Conservation (phyloP, 53 echinoderm and acorn worm species). For the Henricia sp. region DNA sequence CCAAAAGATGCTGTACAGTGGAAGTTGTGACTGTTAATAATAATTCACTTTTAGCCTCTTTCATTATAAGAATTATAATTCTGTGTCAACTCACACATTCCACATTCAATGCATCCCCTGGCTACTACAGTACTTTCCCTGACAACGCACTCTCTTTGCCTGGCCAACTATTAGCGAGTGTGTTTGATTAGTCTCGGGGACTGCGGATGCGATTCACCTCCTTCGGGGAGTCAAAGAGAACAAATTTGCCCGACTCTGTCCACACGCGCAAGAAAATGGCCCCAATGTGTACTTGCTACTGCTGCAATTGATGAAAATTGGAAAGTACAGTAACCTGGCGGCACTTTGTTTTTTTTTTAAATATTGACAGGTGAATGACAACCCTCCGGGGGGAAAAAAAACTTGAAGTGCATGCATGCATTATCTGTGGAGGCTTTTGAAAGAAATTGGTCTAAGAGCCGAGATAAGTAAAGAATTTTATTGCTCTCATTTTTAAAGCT, state of each 20-base stretch:
- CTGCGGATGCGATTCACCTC: neutral
- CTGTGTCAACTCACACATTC: too few species aligned
- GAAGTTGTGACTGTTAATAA: too few species aligned
- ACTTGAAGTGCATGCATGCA: neutral
- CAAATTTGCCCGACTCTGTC: constrained; percentile 30
- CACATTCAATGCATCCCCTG: too few species aligned
- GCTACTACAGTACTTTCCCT: too few species aligned
- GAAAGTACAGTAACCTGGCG: constrained; percentile 30
- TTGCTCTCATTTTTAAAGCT: too few species aligned
- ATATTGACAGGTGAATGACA: constrained; percentile 10
- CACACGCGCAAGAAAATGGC: constrained; percentile 21
- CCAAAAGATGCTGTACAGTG: too few species aligned
- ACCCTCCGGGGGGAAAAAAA: neutral
- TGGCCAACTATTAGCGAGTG: too few species aligned
- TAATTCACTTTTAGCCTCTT: too few species aligned
- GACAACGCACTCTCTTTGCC: too few species aligned
- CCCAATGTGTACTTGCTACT: constrained; percentile 11
- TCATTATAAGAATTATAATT: too few species aligned
- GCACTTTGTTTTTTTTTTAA: neutral
- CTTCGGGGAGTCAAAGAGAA: constrained; percentile 27
- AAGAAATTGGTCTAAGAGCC: neutral
- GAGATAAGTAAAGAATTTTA: neutral
- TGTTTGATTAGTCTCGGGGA: constrained; percentile 54
- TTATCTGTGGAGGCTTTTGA: neutral
- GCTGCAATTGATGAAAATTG: neutral